phyloP scores from a whole-genome alignment of 2,888 invertebrate genomes.

The Diogma glabrata region DNA sequence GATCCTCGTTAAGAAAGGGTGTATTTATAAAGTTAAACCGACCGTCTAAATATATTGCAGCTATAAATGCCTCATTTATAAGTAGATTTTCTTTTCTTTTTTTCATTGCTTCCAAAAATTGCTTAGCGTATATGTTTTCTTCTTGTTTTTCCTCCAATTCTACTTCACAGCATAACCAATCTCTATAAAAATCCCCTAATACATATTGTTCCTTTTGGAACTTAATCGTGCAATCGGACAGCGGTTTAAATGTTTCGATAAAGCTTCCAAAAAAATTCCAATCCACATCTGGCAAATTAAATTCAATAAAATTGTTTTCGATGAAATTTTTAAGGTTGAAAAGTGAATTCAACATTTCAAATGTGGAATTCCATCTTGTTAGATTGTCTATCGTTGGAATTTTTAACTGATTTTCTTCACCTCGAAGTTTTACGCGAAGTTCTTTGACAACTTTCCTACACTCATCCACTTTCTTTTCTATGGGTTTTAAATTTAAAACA shows the following conservation, averaged over 20 bases:
- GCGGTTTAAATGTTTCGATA: constrained; percentile 3
- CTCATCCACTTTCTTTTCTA: no score
- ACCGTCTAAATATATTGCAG: constrained; percentile 9
- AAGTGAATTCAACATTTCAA: constrained; percentile 13
- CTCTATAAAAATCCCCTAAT: constrained; percentile 7
- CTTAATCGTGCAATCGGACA: neutral
- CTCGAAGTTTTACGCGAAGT: no score
- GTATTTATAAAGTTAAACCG: constrained; percentile 9
- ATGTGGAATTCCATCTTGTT: constrained; percentile 14
- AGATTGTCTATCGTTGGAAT: neutral
- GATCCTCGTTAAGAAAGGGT: neutral
- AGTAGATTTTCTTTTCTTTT: neutral
- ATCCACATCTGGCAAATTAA: no score
- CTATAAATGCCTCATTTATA: constrained; percentile 5
- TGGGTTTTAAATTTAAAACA: no score
- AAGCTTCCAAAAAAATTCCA: constrained; percentile 1
- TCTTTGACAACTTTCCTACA: constrained; percentile 10
- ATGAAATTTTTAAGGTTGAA: neutral
- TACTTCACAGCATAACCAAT: constrained; percentile 16
- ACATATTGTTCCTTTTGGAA: constrained; percentile 3
- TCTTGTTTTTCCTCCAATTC: neutral
- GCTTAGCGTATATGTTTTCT: neutral
- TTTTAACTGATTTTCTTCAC: no score
- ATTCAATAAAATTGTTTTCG: neutral
- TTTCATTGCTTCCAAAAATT: neutral